Percentiles rank a stretch among this genome's conserved stretches.
Conservation (phyloP, 2,888 invertebrate species). For the Liopterus haemorrhoidalis region DNA sequence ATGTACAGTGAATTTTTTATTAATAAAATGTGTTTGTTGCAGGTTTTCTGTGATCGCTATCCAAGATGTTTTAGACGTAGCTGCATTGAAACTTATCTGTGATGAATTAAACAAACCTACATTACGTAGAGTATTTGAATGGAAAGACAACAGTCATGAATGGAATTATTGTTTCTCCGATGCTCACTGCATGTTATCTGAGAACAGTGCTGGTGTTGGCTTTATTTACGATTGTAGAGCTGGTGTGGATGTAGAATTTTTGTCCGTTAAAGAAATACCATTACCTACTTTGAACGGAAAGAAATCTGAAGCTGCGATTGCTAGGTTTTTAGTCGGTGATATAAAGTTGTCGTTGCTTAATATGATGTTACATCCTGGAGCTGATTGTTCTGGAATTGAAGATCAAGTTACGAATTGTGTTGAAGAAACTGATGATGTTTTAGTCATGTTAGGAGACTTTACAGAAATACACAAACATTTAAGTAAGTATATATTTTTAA, state of each 20-base stretch:
- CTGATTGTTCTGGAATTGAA: constrained; percentile 8
- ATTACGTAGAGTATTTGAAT: constrained; percentile 57
- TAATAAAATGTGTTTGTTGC: constrained; percentile 32
- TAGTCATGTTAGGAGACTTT: constrained; percentile 42
- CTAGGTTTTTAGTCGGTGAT: constrained; percentile 51
- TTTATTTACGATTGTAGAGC: constrained; percentile 46
- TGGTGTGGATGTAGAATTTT: constrained; percentile 23
- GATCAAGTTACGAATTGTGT: constrained; percentile 17
- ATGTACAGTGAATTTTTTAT: not conserved
- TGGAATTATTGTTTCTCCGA: constrained; percentile 57
- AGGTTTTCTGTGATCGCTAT: constrained; percentile 69
- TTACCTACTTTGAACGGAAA: constrained; percentile 32
- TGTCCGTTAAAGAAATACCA: constrained; percentile 7
- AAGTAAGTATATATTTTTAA: constrained; percentile 31
- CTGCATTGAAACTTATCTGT: constrained; percentile 63
- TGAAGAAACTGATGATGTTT: constrained; percentile 34
- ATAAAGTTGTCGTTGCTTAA: constrained; percentile 50
- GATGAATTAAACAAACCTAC: constrained; percentile 62
- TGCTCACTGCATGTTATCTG: constrained; percentile 26
- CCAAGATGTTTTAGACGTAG: constrained; percentile 64
- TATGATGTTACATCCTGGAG: constrained; percentile 27
- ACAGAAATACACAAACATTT: constrained; percentile 32
- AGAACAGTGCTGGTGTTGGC: constrained; percentile 41
- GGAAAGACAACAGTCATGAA: constrained; percentile 57
- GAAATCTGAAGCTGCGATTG: constrained; percentile 38